Conservation (phyloP, 2,797 vertebrate genomes). For the Thaleichthys pacificus region DNA sequence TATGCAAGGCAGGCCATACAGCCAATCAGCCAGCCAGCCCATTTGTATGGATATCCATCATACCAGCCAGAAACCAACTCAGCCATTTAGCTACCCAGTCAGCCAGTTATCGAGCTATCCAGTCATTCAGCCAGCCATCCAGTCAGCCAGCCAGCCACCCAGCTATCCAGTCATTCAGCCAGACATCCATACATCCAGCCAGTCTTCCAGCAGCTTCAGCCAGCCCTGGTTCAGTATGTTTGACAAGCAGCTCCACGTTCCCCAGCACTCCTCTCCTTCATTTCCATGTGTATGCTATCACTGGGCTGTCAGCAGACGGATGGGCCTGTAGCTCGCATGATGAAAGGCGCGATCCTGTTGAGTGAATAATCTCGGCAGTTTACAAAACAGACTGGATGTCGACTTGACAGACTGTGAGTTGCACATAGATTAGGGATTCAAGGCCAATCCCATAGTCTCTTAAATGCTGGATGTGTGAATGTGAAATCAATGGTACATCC, state of each 20-base stretch:
- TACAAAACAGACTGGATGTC: slow-evolving; percentile 79
- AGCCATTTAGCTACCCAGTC: not conserved
- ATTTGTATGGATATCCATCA: not conserved
- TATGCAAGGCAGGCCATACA: not conserved
- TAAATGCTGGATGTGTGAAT: slow-evolving; percentile 78
- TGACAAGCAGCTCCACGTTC: slow-evolving; percentile 66
- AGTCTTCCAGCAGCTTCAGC: not conserved
- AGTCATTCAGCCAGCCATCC: not conserved
- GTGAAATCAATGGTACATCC: slow-evolving; percentile 86
- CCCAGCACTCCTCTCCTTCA: slow-evolving; percentile 59
- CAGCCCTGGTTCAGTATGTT: slow-evolving; percentile 30
- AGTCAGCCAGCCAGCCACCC: not conserved
- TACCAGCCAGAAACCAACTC: too few species aligned
- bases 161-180: not conserved
- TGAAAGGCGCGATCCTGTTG: slow-evolving; percentile 82
- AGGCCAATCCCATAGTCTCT: slow-evolving; percentile 75
- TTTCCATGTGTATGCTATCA: slow-evolving; percentile 82
- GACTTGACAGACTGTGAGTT: slow-evolving; percentile 77
- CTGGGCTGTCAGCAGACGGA: slow-evolving; percentile 74
- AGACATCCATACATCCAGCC: not conserved
- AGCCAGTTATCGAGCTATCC: not conserved
- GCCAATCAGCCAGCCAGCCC: not conserved
- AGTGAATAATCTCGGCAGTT: slow-evolving; percentile 82
- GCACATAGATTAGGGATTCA: slow-evolving; percentile 78
- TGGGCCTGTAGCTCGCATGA: slow-evolving; percentile 77